Base-by-base conservation (phyloP, 2,113 vertebrate species). In the Phalacrocorax pelagicus region DNA sequence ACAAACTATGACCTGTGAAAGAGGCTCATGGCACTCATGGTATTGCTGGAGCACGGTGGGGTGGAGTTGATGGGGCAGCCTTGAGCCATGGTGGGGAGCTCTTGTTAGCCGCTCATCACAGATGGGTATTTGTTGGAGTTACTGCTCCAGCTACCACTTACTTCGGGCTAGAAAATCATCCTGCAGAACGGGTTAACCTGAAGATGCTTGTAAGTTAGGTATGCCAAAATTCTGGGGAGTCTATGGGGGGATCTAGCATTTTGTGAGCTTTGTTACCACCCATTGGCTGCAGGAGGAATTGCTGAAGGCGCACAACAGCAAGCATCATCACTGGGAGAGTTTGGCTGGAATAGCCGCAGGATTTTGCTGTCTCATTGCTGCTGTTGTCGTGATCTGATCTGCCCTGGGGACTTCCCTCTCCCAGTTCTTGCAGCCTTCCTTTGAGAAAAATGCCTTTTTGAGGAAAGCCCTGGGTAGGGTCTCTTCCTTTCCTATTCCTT, bases 221-320 rank as follows among this genome's bases (percentile, higher is more conserved):
- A 5, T 79, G 47, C 18, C 16, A 8, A 5, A 71, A 34, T 58
- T 73, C 16, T 58, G 63, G 15, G 36, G 14, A 54, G 6, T n/a
- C 11, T 46, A 18, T 7, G 44, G 44, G 44, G 44, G 44, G 44
- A 38, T 44, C 44, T 22, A 12, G 58, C 10, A 34, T 36, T 61
- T 36, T n/a, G 15, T 36, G 32, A 58, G 30, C 54, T 77, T 62
- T 83, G 23, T 83, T 57, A 36, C 26, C 46, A 16, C 3, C 29
- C 15, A 0, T 29, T 32, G 55, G 10, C 34, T 2, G 11, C 74
- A 66, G 65, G 32, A 51, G 52, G 46, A 74, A 4, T 36, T 81
- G 26, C 55, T 3, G 17, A 52, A n/a, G n/a, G 61, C 57, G 18
- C 6, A 2, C 3, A 3, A 4, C 36, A 51, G 10, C 34, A 3